phyloP scores from a whole-genome alignment of 2,113 vertebrate genomes.

The Syngnathus scovelli region DNA sequence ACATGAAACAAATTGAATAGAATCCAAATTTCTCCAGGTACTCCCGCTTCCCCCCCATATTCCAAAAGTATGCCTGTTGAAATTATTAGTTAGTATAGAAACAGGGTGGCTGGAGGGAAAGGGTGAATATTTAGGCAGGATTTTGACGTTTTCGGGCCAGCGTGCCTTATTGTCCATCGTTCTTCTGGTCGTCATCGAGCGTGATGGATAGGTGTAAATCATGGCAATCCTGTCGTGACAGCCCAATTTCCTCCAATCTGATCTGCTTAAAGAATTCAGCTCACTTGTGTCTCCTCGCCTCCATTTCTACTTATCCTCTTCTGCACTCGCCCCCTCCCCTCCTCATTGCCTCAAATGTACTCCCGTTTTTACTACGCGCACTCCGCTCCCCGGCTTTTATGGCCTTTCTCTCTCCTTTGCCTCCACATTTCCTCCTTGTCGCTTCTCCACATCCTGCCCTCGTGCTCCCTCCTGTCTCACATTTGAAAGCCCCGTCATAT shows the following conservation, averaged over 20 bases:
- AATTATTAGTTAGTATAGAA: neutral
- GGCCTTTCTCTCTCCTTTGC: constrained; percentile 24
- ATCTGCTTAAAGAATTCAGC: constrained; percentile 97
- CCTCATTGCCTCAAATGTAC: constrained; percentile 19
- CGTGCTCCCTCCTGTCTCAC: constrained; percentile 41
- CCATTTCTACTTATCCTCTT: constrained; percentile 25
- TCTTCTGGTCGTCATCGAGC: constrained; percentile 26
- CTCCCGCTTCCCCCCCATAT: neutral
- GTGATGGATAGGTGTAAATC: constrained; percentile 99
- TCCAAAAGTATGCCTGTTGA: no score
- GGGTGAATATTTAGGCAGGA: constrained; percentile 9
- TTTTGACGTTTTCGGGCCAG: constrained; percentile 30
- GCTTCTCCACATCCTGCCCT: constrained; percentile 12
- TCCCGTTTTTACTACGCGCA: constrained; percentile 18
- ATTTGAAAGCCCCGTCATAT: constrained; percentile 71
- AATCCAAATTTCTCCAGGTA: no score
- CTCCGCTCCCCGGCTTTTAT: constrained; percentile 13
- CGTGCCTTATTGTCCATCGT: constrained; percentile 51
- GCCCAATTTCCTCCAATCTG: constrained; percentile 99
- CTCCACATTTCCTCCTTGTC: constrained; percentile 26
- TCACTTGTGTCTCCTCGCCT: constrained; percentile 27
- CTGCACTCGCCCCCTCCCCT: constrained; percentile 5
- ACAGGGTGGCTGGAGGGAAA: neutral
- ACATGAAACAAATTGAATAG: no score
- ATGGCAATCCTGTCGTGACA: constrained; percentile 95